Percentiles rank a stretch among this genome's conserved stretches.
phyloP scores from a whole-genome alignment of 2,113 vertebrate genomes.

The Trichechus manatus region DNA sequence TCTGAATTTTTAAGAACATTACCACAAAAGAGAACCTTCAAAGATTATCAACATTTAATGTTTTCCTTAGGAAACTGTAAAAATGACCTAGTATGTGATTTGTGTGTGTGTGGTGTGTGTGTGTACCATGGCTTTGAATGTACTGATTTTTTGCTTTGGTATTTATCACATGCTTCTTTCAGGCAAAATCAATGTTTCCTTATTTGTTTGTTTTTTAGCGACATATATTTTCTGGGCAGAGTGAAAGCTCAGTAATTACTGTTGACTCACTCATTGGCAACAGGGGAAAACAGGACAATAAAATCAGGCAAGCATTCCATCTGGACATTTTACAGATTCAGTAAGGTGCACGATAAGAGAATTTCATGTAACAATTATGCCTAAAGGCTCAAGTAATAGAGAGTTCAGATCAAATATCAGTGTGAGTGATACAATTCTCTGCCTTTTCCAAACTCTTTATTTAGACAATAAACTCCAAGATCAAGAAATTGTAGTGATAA shows the following conservation, averaged over 20 bases:
- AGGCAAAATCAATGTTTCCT: not conserved
- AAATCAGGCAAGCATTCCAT: not conserved
- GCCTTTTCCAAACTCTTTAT: not conserved
- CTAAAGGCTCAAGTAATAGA: not conserved
- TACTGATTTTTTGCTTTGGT: not conserved
- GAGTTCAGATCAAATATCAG: not conserved
- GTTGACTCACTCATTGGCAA: slow-evolving; percentile 7
- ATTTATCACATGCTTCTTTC: not conserved
- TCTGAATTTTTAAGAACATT: not conserved
- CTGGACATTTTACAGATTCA: not conserved
- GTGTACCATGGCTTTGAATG: not conserved
- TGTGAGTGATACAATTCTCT: not conserved
- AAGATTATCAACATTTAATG: not conserved
- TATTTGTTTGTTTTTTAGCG: too few relatives aligned
- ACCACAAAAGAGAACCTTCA: not conserved
- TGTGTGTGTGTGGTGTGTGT: too few relatives aligned
- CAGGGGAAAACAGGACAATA: not conserved
- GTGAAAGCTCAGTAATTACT: not conserved
- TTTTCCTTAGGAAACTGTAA: not conserved
- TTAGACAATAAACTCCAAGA: not conserved
- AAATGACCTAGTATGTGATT: not conserved
- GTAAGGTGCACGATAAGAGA: not conserved
- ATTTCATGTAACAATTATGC: not conserved
- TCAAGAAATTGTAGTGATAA: not conserved
- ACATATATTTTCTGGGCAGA: not conserved